Conservation (phyloP, 2,888 invertebrate genomes). For the Graphium colonna region DNA sequence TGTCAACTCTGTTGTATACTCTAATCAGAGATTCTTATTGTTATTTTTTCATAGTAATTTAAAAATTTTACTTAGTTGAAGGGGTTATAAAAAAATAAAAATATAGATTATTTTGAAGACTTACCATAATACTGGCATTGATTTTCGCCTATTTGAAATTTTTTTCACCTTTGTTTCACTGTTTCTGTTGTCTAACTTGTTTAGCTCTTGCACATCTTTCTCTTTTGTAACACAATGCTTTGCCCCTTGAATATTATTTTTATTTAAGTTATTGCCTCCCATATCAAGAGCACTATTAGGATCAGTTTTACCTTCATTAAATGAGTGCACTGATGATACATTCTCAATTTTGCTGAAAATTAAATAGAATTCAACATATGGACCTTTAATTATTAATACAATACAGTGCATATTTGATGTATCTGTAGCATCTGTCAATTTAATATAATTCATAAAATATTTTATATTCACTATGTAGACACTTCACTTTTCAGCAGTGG, state of each 20-base stretch:
- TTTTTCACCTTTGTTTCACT: conserved; percentile 28
- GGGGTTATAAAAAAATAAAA: too few relatives aligned
- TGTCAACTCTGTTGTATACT: too few relatives aligned
- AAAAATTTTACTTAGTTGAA: too few relatives aligned
- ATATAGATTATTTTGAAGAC: not conserved
- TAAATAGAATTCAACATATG: too few relatives aligned
- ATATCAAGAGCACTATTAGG: not conserved
- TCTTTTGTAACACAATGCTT: conserved; percentile 36
- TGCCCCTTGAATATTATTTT: conserved; percentile 25
- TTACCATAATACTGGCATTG: conserved; percentile 52
- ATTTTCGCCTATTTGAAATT: conserved; percentile 51
- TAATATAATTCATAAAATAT: too few relatives aligned
- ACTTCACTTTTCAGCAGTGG: too few relatives aligned
- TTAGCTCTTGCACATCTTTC: conserved; percentile 10
- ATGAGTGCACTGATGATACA: not conserved
- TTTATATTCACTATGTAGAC: too few relatives aligned
- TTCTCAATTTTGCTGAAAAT: conserved; percentile 13
- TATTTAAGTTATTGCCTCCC: conserved; percentile 3
- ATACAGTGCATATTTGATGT: too few relatives aligned
- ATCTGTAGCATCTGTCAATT: too few relatives aligned
- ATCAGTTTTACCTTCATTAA: not conserved
- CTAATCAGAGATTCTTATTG: too few relatives aligned
- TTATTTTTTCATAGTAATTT: too few relatives aligned
- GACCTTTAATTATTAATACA: too few relatives aligned
- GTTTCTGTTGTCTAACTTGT: conserved; percentile 15